phyloP scores from a whole-genome alignment of 30 jellyfish, hydroid and myxozoan species.

The Turritopsis dohrnii region DNA sequence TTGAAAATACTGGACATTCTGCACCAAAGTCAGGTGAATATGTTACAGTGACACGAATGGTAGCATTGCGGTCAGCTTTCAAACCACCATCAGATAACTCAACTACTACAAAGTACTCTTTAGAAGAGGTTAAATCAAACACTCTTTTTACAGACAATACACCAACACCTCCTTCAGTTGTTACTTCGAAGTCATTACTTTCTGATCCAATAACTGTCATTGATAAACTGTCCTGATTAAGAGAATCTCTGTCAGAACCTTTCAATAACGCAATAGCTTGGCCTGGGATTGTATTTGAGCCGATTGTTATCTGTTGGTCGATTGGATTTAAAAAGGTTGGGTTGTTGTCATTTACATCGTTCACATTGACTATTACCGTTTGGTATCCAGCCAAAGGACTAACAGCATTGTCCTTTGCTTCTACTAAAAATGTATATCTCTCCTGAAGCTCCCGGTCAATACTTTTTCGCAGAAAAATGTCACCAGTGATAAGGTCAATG shows the following conservation, averaged over 20 bases:
- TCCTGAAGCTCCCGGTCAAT: conserved; percentile 53
- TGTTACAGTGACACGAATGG: background rate
- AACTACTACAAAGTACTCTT: background rate
- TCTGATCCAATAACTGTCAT: conserved; percentile 8
- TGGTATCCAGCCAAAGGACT: conserved; percentile 2
- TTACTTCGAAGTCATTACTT: background rate
- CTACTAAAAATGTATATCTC: conserved; percentile 34
- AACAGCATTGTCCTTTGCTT: conserved; percentile 39
- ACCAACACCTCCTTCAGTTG: conserved; percentile 5
- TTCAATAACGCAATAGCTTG: conserved; percentile 35
- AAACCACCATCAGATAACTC: conserved; percentile 14
- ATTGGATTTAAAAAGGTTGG: conserved; percentile 63
- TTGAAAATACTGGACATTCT: background rate
- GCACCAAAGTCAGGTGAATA: background rate
- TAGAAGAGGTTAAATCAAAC: background rate
- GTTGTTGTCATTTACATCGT: conserved; percentile 62
- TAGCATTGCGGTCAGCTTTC: background rate
- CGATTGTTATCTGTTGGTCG: conserved; percentile 41
- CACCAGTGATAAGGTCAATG: background rate
- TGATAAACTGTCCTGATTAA: conserved; percentile 1
- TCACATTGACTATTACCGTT: conserved; percentile 8
- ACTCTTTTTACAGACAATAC: background rate
- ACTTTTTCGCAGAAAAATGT: background rate
- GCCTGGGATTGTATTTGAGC: conserved; percentile 42
- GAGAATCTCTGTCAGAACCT: conserved; percentile 73